A percentile compares a stretch with the other conserved stretches of the same genome.
These are phyloP conservation scores for Danio albolineatus DNA, from an alignment of 2,797 vertebrate species.

Conservation along the genomic window DNA sequence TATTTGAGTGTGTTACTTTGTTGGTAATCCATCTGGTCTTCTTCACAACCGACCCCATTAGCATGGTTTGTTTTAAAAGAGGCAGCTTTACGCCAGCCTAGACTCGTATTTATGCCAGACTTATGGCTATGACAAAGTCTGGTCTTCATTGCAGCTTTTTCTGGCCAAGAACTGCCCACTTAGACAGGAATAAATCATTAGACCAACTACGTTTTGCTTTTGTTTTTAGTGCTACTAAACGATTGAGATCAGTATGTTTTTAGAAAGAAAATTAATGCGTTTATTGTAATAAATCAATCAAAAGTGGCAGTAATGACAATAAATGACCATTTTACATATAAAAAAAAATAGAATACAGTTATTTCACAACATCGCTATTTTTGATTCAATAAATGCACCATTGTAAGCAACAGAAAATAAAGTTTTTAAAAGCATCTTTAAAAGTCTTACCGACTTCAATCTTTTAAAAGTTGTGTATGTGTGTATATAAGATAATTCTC, in stretches of 20 bases:
- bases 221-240: not conserved
- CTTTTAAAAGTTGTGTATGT: not conserved
- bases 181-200: not conserved
- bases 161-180: not conserved
- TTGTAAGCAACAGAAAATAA: not conserved
- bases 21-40: constrained; percentile 32
- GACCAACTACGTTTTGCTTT: not conserved
- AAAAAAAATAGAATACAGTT: not conserved
- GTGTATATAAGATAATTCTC: not conserved
- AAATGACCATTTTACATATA: too few relatives aligned
- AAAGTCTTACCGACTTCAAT: not conserved
- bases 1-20: constrained; percentile 41
- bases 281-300: not conserved
- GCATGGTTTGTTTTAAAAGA: constrained; percentile 5
- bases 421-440: not conserved
- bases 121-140: not conserved
- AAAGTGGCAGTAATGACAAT: not conserved
- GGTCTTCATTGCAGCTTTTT: not conserved
- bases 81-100: not conserved
- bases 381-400: not conserved
- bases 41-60: constrained; percentile 34
- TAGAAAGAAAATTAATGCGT: not conserved
- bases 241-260: not conserved
- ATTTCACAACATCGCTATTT: too few relatives aligned
- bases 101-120: not conserved